Evolutionary conservation across 2,888 invertebrate genomes (phyloP), one percentile per base, ranked within the genome.

Genomic region (Sphaerophoria rueppellii): DNA sequence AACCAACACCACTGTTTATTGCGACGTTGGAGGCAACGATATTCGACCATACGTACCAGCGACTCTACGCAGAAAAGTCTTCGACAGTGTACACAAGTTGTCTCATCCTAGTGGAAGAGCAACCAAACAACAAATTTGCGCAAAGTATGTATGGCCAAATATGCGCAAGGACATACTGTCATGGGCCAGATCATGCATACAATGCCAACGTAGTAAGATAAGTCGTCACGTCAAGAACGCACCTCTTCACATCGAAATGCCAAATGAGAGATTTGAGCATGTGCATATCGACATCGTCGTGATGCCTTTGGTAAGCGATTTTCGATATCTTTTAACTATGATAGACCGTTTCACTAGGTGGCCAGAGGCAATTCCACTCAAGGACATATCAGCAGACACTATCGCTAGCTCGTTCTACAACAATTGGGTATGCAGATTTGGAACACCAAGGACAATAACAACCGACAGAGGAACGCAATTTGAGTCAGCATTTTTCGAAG

Each of bases 191-290:
- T 54, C 71, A 24, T 48, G 63, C 57, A n/a, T 70, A 12, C 57
- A 52, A 4, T 71, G 71, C n/a, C 63, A 78, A 14, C 58, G 52
- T 1, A 61, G 54, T 37, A 72, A 79, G 32, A 43, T 61, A 43
- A 16, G 16, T n/a, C 60, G 67, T 0, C 74, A 63, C 14, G 74
- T 80, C 11, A 74, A 70, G 40, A 80, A 80, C 24, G 11, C 32
- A 43, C 74, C 80, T 12, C 55, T 54, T 63, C 61, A 80, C 14
- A 80, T 80, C 14, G 12, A 40, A 32, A 57, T 80, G 60, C 80
- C 75, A 24, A 65, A 40, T 24, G 58, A 52, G 4, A 37, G 74
- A n/a, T 75, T 81, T 48, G 50, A 48, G 0, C 71, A 79, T 24
- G 73, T 73, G 0, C 71, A 70, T 32, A 57, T 74, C 40, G 74